Evolutionary conservation across 2,797 vertebrate genomes (phyloP).

Genomic region (Delichon dasypus): DNA sequence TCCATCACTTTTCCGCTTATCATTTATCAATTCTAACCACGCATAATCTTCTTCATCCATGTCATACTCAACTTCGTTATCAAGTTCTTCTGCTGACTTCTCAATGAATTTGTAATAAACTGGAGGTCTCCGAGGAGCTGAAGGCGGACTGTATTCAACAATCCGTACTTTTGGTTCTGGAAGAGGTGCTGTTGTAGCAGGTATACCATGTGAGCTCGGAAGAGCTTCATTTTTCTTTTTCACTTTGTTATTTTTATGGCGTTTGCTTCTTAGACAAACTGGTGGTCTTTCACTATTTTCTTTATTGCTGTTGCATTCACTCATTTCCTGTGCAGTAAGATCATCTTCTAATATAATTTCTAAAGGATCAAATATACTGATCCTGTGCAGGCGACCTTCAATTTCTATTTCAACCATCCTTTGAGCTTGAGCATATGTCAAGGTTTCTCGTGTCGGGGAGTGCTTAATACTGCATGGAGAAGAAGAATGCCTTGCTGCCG

Average conservation of each 20-base stretch:
- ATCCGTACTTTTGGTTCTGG: slow-evolving; percentile 91
- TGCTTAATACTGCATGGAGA: slow-evolving; percentile 91
- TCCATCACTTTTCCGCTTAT: slow-evolving; percentile 88
- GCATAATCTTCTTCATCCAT: slow-evolving; percentile 98
- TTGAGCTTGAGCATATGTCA: slow-evolving; percentile 97
- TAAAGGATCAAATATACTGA: slow-evolving; percentile 94
- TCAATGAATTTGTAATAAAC: slow-evolving; percentile 89
- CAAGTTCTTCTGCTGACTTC: slow-evolving; percentile 92
- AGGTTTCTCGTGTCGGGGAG: slow-evolving; percentile 92
- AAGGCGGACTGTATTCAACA: slow-evolving; percentile 93
- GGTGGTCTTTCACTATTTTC: slow-evolving; percentile 93
- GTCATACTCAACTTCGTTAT: slow-evolving; percentile 96
- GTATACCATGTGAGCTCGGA: slow-evolving; percentile 68
- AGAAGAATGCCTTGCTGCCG: slow-evolving; percentile 84
- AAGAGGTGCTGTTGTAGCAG: slow-evolving; percentile 78
- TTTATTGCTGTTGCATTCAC: slow-evolving; percentile 96
- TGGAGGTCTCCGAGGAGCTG: slow-evolving; percentile 85
- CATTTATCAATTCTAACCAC: slow-evolving; percentile 94
- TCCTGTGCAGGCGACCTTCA: slow-evolving; percentile 90
- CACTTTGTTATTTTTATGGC: slow-evolving; percentile 87
- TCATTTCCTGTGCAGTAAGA: slow-evolving; percentile 91
- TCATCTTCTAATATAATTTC: slow-evolving; percentile 92
- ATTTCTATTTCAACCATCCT: slow-evolving; percentile 97
- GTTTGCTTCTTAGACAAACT: slow-evolving; percentile 83
- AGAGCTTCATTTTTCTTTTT: slow-evolving; percentile 87